Evolutionary conservation across 2,113 vertebrate genomes (phyloP).

Genomic region (Ornithorhynchus anatinus): DNA sequence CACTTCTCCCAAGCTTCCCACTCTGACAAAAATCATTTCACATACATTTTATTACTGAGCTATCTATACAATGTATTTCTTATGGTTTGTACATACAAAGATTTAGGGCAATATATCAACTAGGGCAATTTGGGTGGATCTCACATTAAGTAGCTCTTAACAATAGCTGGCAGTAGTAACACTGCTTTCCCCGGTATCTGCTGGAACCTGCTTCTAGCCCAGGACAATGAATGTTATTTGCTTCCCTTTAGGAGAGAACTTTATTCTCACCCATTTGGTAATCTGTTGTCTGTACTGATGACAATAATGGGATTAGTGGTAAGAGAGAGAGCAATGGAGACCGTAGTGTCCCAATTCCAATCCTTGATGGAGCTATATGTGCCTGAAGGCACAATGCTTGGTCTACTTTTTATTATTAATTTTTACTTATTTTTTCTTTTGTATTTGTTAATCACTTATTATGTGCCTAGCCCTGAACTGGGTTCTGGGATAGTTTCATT

Average conservation of each 20-base stretch:
- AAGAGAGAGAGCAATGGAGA: conserved; percentile 14
- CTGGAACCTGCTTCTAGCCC: conserved; percentile 53
- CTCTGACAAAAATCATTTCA: conserved; percentile 31
- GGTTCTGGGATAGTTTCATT: too few species aligned
- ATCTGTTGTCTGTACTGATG: conserved; percentile 19
- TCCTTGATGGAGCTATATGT: background rate
- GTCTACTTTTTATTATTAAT: too few species aligned
- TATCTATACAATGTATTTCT: conserved; percentile 37
- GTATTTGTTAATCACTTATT: too few species aligned
- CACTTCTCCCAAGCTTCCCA: conserved; percentile 35
- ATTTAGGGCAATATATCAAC: conserved; percentile 48
- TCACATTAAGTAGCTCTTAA: conserved; percentile 54
- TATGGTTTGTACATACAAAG: conserved; percentile 23
- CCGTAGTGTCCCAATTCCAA: background rate
- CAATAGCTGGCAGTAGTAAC: conserved; percentile 47
- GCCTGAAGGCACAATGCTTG: background rate
- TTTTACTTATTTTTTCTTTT: too few species aligned
- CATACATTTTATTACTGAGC: conserved; percentile 39
- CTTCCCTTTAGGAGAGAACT: conserved; percentile 32
- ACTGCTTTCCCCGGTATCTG: conserved; percentile 43
- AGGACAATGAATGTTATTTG: conserved; percentile 40
- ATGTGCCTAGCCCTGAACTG: too few species aligned
- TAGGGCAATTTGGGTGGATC: conserved; percentile 50
- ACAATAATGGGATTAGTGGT: background rate
- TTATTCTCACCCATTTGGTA: conserved; percentile 7